Evolutionary conservation across 2,797 vertebrate species (phyloP).

Genomic region (Halcyon badia): DNA sequence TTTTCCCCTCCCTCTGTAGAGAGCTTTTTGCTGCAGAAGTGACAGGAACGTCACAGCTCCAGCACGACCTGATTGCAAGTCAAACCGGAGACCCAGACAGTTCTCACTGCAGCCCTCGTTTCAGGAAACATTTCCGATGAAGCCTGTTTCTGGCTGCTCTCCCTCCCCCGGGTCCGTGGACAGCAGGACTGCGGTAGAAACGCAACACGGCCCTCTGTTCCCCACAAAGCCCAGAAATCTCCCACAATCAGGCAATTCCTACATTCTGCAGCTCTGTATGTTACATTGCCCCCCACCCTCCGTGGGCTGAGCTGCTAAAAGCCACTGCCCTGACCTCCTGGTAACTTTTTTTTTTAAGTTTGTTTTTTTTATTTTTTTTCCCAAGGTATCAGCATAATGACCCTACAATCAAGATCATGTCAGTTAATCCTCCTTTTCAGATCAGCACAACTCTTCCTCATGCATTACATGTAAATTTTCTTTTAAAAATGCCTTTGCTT

Average conservation of each 20-base stretch:
- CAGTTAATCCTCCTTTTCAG: slow-evolving; percentile 36
- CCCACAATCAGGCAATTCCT: background rate
- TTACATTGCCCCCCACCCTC: background rate
- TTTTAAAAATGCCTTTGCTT: slow-evolving; percentile 34
- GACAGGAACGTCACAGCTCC: slow-evolving; percentile 43
- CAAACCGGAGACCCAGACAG: background rate
- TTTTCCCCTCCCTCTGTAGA: rapidly evolving
- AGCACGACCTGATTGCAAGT: slow-evolving; percentile 16
- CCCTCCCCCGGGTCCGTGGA: background rate
- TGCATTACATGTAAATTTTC: slow-evolving; percentile 63
- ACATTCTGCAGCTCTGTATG: slow-evolving; percentile 1
- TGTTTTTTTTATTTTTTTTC: slow-evolving; percentile 41
- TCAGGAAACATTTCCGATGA: background rate
- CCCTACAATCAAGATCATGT: slow-evolving; percentile 24
- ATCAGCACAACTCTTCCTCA: slow-evolving; percentile 43
- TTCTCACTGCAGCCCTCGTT: background rate
- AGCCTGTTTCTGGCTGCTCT: slow-evolving; percentile 2
- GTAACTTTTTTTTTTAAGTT: background rate
- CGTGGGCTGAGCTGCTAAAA: slow-evolving; percentile 5
- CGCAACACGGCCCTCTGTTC: background rate
- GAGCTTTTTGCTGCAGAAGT: slow-evolving; percentile 46
- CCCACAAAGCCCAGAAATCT: slow-evolving; percentile 62
- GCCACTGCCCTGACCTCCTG: background rate
- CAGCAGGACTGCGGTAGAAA: background rate
- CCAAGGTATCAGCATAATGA: slow-evolving; percentile 5